phyloP scores from a whole-genome alignment of 1,140 invertebrate species.

The Atopsyche davidsoni region DNA sequence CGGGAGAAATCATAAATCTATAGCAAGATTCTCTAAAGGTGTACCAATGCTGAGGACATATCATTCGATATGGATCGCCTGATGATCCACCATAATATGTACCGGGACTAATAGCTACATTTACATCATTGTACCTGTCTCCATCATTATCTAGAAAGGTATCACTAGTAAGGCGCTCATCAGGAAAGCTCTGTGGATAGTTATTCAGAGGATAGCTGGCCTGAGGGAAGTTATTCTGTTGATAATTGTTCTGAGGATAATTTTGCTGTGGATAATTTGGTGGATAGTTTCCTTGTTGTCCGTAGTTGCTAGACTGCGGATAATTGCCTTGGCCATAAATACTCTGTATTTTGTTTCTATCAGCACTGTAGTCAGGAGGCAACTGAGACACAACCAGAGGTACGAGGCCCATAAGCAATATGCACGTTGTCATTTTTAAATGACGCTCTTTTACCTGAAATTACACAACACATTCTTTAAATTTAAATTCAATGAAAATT shows the following conservation, averaged over 20 bases:
- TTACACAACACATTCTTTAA: too few relatives aligned
- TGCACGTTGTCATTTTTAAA: conserved; percentile 5
- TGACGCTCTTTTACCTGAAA: conserved; percentile 9
- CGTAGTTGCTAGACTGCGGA: conserved; percentile 10
- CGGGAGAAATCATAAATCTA: conserved; percentile 79
- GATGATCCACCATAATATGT: conserved; percentile 42
- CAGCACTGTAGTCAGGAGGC: conserved; percentile 7
- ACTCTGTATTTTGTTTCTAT: conserved; percentile 11
- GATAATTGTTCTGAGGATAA: conserved; percentile 15
- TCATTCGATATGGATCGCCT: conserved; percentile 43
- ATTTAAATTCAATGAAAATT: too few relatives aligned
- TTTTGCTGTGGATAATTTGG: conserved; percentile 16
- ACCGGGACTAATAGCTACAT: too few relatives aligned
- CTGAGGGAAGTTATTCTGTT: conserved; percentile 6
- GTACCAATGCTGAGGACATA: conserved; percentile 79
- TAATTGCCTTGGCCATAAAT: conserved; percentile 6
- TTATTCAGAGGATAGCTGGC: conserved; percentile 1
- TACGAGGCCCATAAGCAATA: not conserved
- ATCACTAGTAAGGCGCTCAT: conserved; percentile 16
- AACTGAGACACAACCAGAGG: conserved; percentile 3
- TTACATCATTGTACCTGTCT: conserved; percentile 37
- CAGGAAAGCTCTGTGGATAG: conserved; percentile 14
- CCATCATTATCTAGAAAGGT: conserved; percentile 33
- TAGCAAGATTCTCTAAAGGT: conserved; percentile 70
- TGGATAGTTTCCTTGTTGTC: conserved; percentile 12